phyloP scores from a whole-genome alignment of 2,797 vertebrate genomes.

The Rousettus madagascariensis region DNA sequence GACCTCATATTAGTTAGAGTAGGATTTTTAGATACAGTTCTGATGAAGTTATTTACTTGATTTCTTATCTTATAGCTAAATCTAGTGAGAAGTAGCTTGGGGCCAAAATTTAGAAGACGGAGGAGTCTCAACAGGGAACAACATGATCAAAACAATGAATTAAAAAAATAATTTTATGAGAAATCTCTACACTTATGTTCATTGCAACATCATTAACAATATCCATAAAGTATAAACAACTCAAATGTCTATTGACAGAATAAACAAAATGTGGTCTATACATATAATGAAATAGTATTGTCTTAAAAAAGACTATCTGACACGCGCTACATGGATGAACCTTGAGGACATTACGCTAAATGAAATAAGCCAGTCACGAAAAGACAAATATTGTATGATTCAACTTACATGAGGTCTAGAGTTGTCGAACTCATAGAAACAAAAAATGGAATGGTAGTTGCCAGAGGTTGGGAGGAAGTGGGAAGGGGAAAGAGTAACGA shows the following conservation, averaged over 20 bases:
- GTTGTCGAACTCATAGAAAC: neutral
- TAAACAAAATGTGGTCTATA: no score
- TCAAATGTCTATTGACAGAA: neutral
- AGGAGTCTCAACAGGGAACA: neutral
- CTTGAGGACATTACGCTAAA: neutral
- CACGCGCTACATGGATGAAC: no score
- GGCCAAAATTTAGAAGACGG: neutral
- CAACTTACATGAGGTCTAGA: neutral
- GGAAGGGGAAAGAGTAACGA: neutral
- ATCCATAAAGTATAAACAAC: neutral
- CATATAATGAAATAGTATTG: no score
- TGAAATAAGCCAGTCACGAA: neutral
- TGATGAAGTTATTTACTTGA: neutral
- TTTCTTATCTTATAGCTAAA: neutral
- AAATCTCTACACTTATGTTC: neutral
- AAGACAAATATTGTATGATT: neutral
- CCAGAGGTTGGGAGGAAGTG: neutral
- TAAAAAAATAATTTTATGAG: neutral
- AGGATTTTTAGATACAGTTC: neutral
- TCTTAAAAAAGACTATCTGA: no score
- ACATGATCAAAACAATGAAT: neutral
- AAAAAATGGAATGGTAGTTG: neutral
- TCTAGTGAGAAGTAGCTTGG: neutral
- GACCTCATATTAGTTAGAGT: neutral
- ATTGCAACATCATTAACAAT: neutral